Base-by-base conservation (phyloP, 1,140 invertebrate genomes). In the Formica selysi region DNA sequence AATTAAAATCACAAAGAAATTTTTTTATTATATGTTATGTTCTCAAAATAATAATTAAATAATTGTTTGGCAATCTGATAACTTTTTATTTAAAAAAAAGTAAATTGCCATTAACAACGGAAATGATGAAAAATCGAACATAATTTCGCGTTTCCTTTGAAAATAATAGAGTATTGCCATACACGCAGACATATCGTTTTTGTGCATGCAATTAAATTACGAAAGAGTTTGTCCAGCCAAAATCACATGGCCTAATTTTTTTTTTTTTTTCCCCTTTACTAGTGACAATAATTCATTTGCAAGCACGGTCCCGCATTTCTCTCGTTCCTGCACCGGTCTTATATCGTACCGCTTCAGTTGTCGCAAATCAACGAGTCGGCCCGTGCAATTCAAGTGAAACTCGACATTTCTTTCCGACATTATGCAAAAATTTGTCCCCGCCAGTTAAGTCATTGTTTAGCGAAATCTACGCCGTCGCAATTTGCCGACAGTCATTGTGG, bases 301-400 rank as follows among this genome's bases (percentile, higher is more conserved):
- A 48, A 67, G 59, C 44, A 48, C 74, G 61, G 38, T 64, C 4
- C 51, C 78, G 29, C 44, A 22, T 38, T 64, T 57, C n/a, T 11
- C 44, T 19, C 44, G 16, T 29, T 57, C 41, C 85, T 71, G 70
- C 80, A 67, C 59, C 32, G 51, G 74, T 29, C 13, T 76, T 59
- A 54, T 44, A 44, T 54, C 86, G 93, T 93, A 80, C 89, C 94
- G 94, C 94, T 95, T 95, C 94, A 93, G 92, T 95, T 95, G 91
- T 76, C 91, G 84, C 91, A 93, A 95, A 94, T 95, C 91, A 94
- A 91, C 89, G 88, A 92, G 88, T 91, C 70, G 89, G 78, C 89
- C 91, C 90, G 89, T 94, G 93, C 93, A 95, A 95, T 93, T 92
- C 87, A 94, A 91, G 95, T 93, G 95, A 95, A 95, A 95, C 94